Evolutionary conservation across 2,113 vertebrate genomes (phyloP).

Genomic region (Ornithorhynchus anatinus): DNA sequence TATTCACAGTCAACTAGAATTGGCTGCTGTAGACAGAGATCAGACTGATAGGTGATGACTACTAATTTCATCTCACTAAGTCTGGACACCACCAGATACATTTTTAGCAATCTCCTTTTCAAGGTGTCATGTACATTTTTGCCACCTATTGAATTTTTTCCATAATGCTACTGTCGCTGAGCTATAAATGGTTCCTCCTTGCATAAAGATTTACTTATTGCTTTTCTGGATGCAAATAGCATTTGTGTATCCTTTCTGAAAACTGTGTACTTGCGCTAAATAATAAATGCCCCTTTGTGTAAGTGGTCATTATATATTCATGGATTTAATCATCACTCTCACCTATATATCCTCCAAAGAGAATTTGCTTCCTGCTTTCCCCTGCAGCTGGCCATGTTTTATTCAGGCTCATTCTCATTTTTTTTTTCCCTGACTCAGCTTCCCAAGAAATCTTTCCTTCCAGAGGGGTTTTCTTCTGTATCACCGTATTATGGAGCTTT

Average conservation of each 20-base stretch:
- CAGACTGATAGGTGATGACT: no score
- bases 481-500: neutral
- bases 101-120: no score
- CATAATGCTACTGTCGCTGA: neutral
- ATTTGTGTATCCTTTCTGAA: constrained; percentile 11
- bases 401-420: constrained; percentile 32
- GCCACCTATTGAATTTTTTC: neutral
- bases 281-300: constrained; percentile 9
- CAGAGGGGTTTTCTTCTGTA: neutral
- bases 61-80: no score
- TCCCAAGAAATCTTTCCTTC: neutral
- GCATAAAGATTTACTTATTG: constrained; percentile 20
- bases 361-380: neutral
- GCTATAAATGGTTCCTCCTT: neutral
- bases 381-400: constrained; percentile 16
- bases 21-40: no score
- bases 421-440: neutral
- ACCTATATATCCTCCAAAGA: constrained; percentile 2
- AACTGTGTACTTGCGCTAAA: neutral
- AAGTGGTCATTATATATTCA: neutral
- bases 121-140: no score
- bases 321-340: constrained; percentile 21
- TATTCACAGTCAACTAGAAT: no score
- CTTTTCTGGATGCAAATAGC: neutral
- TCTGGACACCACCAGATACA: no score